phyloP scores from a whole-genome alignment of 92 coral and sea anemone species.

The Zoanthus solanderi region DNA sequence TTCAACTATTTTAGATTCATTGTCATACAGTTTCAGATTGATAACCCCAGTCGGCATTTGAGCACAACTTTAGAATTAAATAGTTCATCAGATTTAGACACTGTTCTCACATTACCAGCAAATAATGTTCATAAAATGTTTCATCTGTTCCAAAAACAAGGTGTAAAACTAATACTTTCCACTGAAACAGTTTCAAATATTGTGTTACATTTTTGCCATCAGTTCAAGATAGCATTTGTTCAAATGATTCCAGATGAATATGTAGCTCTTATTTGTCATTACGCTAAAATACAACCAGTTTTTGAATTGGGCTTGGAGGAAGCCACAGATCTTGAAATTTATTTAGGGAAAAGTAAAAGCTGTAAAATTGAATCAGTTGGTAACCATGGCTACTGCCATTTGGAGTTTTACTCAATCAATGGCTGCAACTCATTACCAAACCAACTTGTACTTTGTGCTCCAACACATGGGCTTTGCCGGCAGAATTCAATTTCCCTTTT shows the following conservation, averaged over 20 bases:
- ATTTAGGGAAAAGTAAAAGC: constrained; percentile 65
- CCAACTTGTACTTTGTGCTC: constrained; percentile 79
- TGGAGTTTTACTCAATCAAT: constrained; percentile 33
- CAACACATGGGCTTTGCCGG: constrained; percentile 79
- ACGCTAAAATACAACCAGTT: constrained; percentile 67
- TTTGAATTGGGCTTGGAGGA: constrained; percentile 48
- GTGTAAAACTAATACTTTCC: constrained; percentile 74
- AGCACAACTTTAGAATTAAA: constrained; percentile 60
- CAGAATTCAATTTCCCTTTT: constrained; percentile 80
- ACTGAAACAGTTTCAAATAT: constrained; percentile 72
- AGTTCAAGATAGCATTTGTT: constrained; percentile 81
- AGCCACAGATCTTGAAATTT: constrained; percentile 41
- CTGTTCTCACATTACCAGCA: constrained; percentile 64
- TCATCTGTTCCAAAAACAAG: constrained; percentile 57
- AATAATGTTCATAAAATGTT: constrained; percentile 49
- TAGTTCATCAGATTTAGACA: constrained; percentile 32
- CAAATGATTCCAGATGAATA: constrained; percentile 83
- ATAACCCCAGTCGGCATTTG: constrained; percentile 36
- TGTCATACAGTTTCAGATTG: constrained; percentile 72
- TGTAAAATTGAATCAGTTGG: constrained; percentile 71
- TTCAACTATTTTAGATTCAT: constrained; percentile 65
- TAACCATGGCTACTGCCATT: constrained; percentile 63
- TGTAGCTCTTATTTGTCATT: constrained; percentile 67
- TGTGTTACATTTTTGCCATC: constrained; percentile 81
- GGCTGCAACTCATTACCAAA: constrained; percentile 21